These are phyloP conservation scores for Acrocephalus kingi DNA, from an alignment of 2,113 vertebrate species.

Conservation along the genomic window DNA sequence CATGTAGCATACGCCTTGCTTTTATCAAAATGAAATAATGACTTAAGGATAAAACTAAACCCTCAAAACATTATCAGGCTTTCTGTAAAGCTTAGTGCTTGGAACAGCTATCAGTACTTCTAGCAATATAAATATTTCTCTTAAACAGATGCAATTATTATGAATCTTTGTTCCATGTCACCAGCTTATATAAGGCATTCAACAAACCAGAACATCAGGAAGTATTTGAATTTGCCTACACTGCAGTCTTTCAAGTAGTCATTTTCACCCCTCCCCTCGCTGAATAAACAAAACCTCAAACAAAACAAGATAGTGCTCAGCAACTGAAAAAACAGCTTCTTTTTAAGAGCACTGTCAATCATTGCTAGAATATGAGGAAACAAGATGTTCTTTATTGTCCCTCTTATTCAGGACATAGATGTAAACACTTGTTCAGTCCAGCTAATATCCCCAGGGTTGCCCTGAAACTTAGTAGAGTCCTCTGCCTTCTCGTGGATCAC, in stretches of 20 bases:
- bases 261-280: neutral
- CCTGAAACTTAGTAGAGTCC: neutral
- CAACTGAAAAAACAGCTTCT: neutral
- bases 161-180: neutral
- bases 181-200: neutral
- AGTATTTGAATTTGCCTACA: neutral
- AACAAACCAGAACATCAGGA: neutral
- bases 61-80: neutral
- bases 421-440: neutral
- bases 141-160: neutral
- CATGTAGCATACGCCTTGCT: neutral
- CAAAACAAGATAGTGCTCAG: neutral
- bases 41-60: neutral
- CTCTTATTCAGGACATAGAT: neutral
- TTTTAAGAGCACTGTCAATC: neutral
- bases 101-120: neutral
- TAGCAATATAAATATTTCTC: neutral
- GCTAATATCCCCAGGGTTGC: neutral
- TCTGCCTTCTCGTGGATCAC: neutral
- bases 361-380: neutral
- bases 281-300: neutral
- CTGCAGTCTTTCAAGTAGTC: neutral
- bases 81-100: neutral
- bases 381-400: neutral
- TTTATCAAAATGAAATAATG: neutral